phyloP scores from a whole-genome alignment of 2,113 vertebrate species.

The Ploceus nigricollis region DNA sequence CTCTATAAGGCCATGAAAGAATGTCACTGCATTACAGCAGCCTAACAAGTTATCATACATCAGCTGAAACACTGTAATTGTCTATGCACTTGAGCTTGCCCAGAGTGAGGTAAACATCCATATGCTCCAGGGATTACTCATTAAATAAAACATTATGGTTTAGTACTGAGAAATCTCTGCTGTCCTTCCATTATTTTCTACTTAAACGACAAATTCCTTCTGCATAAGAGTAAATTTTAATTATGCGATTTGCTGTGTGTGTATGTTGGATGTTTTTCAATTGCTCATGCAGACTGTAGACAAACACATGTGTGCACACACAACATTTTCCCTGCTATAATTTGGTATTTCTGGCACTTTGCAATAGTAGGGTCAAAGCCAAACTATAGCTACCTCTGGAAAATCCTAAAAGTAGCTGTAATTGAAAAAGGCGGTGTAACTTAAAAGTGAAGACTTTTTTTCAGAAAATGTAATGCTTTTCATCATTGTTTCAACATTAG shows the following conservation, averaged over 20 bases:
- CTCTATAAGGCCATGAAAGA: background rate
- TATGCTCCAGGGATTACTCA: conserved; percentile 27
- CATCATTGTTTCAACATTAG: background rate
- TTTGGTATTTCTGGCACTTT: conserved; percentile 24
- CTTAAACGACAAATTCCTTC: conserved; percentile 15
- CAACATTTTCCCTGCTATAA: conserved; percentile 4
- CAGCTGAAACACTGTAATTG: background rate
- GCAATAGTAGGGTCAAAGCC: background rate
- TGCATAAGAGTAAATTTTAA: background rate
- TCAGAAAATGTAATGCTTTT: background rate
- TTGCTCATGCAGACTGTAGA: background rate
- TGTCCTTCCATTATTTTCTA: background rate
- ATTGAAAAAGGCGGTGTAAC: background rate
- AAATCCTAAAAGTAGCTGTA: background rate
- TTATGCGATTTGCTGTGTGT: background rate
- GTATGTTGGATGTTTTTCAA: conserved; percentile 38
- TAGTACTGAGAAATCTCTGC: background rate
- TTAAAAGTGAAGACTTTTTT: background rate
- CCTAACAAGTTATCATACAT: background rate
- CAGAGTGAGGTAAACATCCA: conserved; percentile 15
- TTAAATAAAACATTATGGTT: conserved; percentile 16
- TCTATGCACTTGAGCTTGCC: conserved; percentile 33
- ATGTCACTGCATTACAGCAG: background rate
- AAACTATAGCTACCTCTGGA: conserved; percentile 25
- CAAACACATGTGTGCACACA: conserved; percentile 3